A percentile compares a stretch with the other conserved stretches of the same genome.
Evolutionary conservation across 64 coral and sea anemone genomes (phyloP).

Genomic region (Pocillopora verrucosa): DNA sequence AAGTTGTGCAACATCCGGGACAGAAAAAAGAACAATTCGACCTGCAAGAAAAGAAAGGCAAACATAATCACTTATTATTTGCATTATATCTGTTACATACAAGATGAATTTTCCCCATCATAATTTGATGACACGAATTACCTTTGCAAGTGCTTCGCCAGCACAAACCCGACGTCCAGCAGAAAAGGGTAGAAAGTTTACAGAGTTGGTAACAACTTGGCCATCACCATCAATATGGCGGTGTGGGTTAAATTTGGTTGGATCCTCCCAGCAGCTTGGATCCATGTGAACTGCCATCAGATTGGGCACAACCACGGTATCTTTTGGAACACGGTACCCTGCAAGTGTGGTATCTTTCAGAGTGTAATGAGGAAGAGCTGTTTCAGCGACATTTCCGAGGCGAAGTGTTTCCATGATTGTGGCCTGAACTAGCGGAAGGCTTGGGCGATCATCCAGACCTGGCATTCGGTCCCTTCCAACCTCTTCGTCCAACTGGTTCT

Average conservation of each 20-base stretch:
- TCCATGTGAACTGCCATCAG: constrained; percentile 32
- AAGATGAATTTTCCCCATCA: too few species aligned
- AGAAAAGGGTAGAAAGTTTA: constrained; percentile 55
- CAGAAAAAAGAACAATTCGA: constrained; percentile 18
- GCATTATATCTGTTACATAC: too few species aligned
- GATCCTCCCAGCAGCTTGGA: constrained; percentile 53
- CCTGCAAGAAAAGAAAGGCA: background rate
- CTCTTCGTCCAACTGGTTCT: constrained; percentile 43
- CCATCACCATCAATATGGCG: constrained; percentile 57
- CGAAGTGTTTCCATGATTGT: constrained; percentile 51
- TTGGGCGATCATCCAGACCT: constrained; percentile 16
- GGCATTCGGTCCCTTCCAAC: constrained; percentile 50
- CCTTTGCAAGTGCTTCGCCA: constrained; percentile 59
- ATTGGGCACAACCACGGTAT: constrained; percentile 33
- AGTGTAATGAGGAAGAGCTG: constrained; percentile 48
- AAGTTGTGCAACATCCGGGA: constrained; percentile 39
- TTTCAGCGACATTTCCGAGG: constrained; percentile 45
- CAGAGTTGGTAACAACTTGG: constrained; percentile 32
- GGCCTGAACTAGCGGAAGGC: constrained; percentile 34
- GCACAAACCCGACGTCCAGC: constrained; percentile 70
- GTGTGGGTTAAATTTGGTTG: constrained; percentile 34
- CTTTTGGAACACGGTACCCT: constrained; percentile 57
- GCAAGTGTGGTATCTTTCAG: constrained; percentile 49
- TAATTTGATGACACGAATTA: background rate
- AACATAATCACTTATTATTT: background rate